phyloP scores from a whole-genome alignment of 2,888 invertebrate species.

The Bellardia bayeri region DNA sequence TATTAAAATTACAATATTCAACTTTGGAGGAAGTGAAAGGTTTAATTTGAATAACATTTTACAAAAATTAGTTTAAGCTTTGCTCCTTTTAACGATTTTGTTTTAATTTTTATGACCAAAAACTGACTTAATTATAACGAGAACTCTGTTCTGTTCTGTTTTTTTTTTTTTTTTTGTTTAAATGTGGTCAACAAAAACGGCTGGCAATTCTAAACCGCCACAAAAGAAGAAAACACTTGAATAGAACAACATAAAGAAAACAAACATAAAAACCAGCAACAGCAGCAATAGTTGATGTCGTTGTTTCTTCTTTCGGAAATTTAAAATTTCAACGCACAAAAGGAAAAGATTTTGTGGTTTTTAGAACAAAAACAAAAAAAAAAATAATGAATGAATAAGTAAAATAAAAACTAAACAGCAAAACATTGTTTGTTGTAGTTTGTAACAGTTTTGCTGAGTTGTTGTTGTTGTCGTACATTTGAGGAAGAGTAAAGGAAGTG shows the following conservation, averaged over 20 bases:
- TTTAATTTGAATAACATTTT: slow-evolving; percentile 30
- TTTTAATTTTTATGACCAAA: slow-evolving; percentile 34
- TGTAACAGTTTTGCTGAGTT: slow-evolving; percentile 61
- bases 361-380: slow-evolving; percentile 22
- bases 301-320: slow-evolving; percentile 2
- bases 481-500: slow-evolving; percentile 46
- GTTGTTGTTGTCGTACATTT: slow-evolving; percentile 42
- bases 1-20: too few relatives aligned
- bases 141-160: background rate
- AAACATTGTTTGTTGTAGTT: slow-evolving; percentile 52
- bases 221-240: background rate
- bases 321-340: slow-evolving; percentile 56
- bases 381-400: slow-evolving; percentile 2
- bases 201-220: slow-evolving; percentile 30
- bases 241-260: slow-evolving; percentile 17
- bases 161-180: slow-evolving; percentile 22
- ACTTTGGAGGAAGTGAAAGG: slow-evolving; percentile 3
- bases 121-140: slow-evolving; percentile 50
- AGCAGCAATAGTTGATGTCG: background rate
- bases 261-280: background rate
- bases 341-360: slow-evolving; percentile 50
- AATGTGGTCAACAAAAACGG: slow-evolving; percentile 52
- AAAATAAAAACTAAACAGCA: slow-evolving; percentile 47
- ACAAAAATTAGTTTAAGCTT: slow-evolving; percentile 28
- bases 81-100: slow-evolving; percentile 40